Conservation (phyloP, 2,888 invertebrate genomes). For the Pinctada fucata region DNA sequence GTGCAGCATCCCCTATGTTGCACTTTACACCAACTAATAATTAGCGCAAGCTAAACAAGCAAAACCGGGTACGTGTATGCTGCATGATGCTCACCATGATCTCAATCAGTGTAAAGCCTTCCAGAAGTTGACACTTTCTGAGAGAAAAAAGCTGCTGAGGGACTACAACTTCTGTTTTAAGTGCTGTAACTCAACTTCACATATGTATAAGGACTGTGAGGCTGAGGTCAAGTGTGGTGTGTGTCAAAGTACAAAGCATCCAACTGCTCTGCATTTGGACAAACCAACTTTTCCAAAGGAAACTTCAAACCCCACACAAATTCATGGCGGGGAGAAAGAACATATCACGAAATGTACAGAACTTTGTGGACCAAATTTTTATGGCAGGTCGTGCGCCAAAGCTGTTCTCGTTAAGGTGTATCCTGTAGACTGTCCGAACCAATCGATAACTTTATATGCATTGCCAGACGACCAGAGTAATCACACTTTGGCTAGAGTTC, state of each 20-base stretch:
- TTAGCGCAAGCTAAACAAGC: neutral
- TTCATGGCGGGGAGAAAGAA: constrained; percentile 30
- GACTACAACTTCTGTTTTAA: too few species aligned
- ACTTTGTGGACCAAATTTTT: constrained; percentile 6
- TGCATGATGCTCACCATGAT: too few species aligned
- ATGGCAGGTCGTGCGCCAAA: constrained; percentile 30
- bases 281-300: too few species aligned
- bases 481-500: constrained; percentile 2
- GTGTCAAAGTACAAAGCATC: constrained; percentile 5
- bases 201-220: too few species aligned
- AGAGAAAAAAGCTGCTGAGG: too few species aligned
- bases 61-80: too few species aligned
- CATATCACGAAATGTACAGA: constrained; percentile 11
- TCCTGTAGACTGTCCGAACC: neutral
- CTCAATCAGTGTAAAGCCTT: constrained; percentile 22
- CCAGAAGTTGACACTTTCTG: too few species aligned
- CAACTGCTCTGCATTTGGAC: too few species aligned
- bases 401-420: neutral
- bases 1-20: too few species aligned
- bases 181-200: too few species aligned
- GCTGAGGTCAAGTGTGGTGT: constrained; percentile 2
- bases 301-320: neutral
- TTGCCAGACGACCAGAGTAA: constrained; percentile 29
- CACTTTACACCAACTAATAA: too few species aligned
- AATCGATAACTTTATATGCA: neutral